Evolutionary conservation across 2,113 vertebrate genomes (phyloP).

Genomic region (Lophotis ruficrista): DNA sequence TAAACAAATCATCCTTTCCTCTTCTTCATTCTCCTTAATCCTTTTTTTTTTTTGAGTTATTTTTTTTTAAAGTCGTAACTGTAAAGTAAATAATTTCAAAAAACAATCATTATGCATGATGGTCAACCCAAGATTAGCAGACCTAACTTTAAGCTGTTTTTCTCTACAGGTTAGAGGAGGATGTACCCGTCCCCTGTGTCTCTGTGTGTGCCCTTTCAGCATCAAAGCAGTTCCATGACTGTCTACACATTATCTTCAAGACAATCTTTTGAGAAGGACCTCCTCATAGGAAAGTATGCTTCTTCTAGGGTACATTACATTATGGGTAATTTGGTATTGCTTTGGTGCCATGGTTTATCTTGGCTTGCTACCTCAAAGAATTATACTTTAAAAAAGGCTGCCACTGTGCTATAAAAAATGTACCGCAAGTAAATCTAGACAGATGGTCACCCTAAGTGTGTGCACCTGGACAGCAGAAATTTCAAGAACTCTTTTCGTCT

Average conservation of each 20-base stretch:
- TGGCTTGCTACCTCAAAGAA: not conserved
- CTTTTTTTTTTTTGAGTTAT: not conserved
- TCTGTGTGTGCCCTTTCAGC: not conserved
- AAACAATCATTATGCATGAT: not conserved
- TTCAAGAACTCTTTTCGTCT: not conserved
- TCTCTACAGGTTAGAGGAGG: not conserved
- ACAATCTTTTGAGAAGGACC: not conserved
- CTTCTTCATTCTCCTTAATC: not conserved
- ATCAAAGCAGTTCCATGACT: not conserved
- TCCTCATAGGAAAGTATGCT: rapidly evolving
- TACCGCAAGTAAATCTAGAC: not conserved
- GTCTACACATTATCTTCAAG: not conserved
- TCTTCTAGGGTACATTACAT: not conserved
- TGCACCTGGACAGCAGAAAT: not conserved
- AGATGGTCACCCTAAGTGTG: not conserved
- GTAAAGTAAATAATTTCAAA: not conserved
- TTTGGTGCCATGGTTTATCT: not conserved
- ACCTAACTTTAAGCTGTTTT: not conserved
- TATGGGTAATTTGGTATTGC: not conserved
- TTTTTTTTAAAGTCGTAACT: not conserved
- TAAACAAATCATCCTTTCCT: not conserved
- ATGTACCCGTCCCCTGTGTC: not conserved
- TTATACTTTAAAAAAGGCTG: not conserved
- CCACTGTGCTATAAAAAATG: not conserved
- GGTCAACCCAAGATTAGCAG: not conserved